These are phyloP conservation scores for Corydoras maculifer DNA, from an alignment of 2,113 vertebrate genomes.

Conservation along the genomic window DNA sequence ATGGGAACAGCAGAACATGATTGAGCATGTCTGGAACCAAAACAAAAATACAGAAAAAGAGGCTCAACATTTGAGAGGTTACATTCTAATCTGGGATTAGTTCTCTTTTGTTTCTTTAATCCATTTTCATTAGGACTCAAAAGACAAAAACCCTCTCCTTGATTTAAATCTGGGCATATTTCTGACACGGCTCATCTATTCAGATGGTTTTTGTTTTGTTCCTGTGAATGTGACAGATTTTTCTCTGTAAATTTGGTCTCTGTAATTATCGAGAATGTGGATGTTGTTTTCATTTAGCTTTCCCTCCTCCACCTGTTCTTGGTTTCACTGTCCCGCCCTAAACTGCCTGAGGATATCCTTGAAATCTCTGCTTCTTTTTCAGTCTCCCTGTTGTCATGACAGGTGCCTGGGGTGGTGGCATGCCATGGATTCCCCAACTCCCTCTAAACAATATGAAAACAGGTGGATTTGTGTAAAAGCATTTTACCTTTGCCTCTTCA, in stretches of 20 bases:
- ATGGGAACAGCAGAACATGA: constrained; percentile 9
- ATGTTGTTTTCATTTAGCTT: constrained; percentile 15
- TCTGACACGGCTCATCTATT: not conserved
- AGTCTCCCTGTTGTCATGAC: constrained; percentile 49
- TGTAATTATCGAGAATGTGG: constrained; percentile 14
- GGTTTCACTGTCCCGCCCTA: constrained; percentile 51
- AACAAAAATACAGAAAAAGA: constrained; percentile 12
- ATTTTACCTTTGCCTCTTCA: constrained; percentile 88
- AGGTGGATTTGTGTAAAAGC: constrained; percentile 3
- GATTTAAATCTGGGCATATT: not conserved
- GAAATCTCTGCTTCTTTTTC: constrained; percentile 25
- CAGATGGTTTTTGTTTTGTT: not conserved
- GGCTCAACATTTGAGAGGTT: constrained; percentile 1
- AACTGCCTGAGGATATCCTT: constrained; percentile 38
- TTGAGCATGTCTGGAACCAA: constrained; percentile 16
- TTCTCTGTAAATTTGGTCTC: not conserved
- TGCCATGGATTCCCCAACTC: constrained; percentile 74
- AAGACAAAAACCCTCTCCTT: not conserved
- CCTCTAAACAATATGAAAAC: constrained; percentile 44
- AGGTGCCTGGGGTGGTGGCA: constrained; percentile 64
- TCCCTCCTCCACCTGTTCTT: constrained; percentile 43
- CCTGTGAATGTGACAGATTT: not conserved
- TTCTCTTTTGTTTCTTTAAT: constrained; percentile 3
- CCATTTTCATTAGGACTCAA: constrained; percentile 5
- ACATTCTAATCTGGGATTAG: not conserved